These are phyloP conservation scores for Atherinomorus stipes DNA, from an alignment of 2,113 vertebrate species.

Conservation along the genomic window DNA sequence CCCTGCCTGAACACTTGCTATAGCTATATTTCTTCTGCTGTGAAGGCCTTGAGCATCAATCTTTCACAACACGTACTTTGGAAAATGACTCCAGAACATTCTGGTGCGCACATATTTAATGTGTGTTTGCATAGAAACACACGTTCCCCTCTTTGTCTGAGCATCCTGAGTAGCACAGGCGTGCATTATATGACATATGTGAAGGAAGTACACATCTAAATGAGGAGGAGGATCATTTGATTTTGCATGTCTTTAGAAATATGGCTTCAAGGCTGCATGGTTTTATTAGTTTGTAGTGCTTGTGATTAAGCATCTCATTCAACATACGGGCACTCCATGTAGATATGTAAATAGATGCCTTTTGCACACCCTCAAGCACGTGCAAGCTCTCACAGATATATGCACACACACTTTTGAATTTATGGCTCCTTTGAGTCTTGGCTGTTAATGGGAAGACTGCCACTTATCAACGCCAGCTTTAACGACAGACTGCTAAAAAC, in stretches of 20 bases:
- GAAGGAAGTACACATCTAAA: slow-evolving; percentile 1
- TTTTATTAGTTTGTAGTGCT: slow-evolving; percentile 25
- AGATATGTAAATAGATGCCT: slow-evolving; percentile 21
- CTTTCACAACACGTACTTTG: slow-evolving; percentile 60
- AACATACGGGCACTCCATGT: neutral
- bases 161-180: slow-evolving; percentile 1
- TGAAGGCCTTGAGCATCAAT: slow-evolving; percentile 67
- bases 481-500: slow-evolving; percentile 76
- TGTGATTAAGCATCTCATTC: slow-evolving; percentile 41
- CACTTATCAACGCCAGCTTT: slow-evolving; percentile 78
- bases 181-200: neutral
- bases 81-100: slow-evolving; percentile 54
- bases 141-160: slow-evolving; percentile 9
- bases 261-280: slow-evolving; percentile 21
- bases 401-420: slow-evolving; percentile 53
- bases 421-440: slow-evolving; percentile 68
- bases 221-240: slow-evolving; percentile 20
- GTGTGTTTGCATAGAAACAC: slow-evolving; percentile 16
- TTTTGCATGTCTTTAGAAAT: slow-evolving; percentile 19
- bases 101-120: neutral
- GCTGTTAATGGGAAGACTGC: slow-evolving; percentile 77
- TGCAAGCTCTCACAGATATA: slow-evolving; percentile 7
- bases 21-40: slow-evolving; percentile 48
- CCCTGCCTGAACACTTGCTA: slow-evolving; percentile 38
- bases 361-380: slow-evolving; percentile 11